Evolutionary conservation across 2,797 vertebrate species (phyloP).

Genomic region (Hippoglossus hippoglossus): DNA sequence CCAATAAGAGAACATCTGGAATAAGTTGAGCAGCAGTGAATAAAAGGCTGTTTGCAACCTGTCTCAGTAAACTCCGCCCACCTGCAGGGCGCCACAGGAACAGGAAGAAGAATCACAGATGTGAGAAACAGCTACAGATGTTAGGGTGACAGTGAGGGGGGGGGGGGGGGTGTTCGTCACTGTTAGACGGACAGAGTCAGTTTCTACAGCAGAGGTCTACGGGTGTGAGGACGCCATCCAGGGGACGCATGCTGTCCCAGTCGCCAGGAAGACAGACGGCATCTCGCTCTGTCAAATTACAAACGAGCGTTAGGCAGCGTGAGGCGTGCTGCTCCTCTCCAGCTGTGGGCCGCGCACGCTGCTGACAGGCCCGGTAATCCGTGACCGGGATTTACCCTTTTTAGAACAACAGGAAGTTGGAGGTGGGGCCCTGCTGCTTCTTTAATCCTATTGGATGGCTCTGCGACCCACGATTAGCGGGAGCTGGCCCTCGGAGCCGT

Average conservation of each 20-base stretch:
- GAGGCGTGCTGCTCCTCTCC: too few relatives aligned
- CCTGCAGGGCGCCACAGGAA: background rate
- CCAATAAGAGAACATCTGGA: too few relatives aligned
- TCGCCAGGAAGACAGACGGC: constrained; percentile 19
- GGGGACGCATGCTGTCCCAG: background rate
- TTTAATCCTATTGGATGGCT: constrained; percentile 56
- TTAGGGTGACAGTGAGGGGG: background rate
- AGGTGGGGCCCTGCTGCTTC: constrained; percentile 15
- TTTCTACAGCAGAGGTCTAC: constrained; percentile 1
- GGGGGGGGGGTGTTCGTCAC: too few relatives aligned
- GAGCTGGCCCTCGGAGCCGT: background rate
- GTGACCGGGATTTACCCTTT: constrained; percentile 45
- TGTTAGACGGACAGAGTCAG: constrained; percentile 1
- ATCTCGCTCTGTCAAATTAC: constrained; percentile 3
- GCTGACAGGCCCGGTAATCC: constrained; percentile 29
- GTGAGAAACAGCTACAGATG: background rate
- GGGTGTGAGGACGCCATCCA: constrained; percentile 32
- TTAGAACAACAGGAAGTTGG: constrained; percentile 29
- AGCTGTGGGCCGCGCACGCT: too few relatives aligned
- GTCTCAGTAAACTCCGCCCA: background rate
- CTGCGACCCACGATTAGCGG: too few relatives aligned
- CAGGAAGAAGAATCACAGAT: background rate
- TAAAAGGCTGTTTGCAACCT: background rate
- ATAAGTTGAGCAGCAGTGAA: too few relatives aligned
- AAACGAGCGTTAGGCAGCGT: background rate